Evolutionary conservation across 2,113 vertebrate species (phyloP), one percentile per base, ranked within the genome.

Genomic region (Rhabdornis inornatus): DNA sequence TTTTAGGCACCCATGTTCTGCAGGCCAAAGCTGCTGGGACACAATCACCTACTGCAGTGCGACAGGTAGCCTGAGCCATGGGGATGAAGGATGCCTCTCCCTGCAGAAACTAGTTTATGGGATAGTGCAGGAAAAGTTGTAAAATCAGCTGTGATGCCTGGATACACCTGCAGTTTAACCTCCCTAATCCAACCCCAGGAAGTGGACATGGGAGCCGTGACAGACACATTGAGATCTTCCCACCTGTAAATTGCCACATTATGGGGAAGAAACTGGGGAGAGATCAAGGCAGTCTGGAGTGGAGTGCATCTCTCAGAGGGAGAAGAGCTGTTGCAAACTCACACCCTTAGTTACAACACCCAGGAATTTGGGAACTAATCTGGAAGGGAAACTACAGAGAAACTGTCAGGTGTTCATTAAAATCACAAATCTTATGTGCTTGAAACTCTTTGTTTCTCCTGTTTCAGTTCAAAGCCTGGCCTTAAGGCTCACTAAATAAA

Each of bases 41-140:
- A 70, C 66, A 60, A 16, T 44, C 22, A 11, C 49, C 56, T 47
- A 15, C 28, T 15, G 1, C 75, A n/a, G 40, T 10, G 50, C 49
- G 42, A 39, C 10, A 74, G 30, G 45, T 15, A 53, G 24, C 23
- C 35, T 39, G 24, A 0, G 0, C 18, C 39, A 23, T 1, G 6
- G 27, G 72, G 16, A 17, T 2, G 7, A 89, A 75, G 25, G 27
- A 68, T 35, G 7, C 6, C 8, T 55, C 10, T 56, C 20, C 35
- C 45, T 69, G 31, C 6, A 71, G 40, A 20, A 56, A 14, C 3
- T 63, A 10, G 3, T 64, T 69, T 50, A 57, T 30, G 50, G 42
- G 4, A 23, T 19, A 47, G 42, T 40, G 8, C 6, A 21, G 70
- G 42, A 65, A 77, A 69, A 76, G 10, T 4, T 27, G 69, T 78